phyloP scores from a whole-genome alignment of 2,113 vertebrate genomes.

The Dasypus novemcinctus region DNA sequence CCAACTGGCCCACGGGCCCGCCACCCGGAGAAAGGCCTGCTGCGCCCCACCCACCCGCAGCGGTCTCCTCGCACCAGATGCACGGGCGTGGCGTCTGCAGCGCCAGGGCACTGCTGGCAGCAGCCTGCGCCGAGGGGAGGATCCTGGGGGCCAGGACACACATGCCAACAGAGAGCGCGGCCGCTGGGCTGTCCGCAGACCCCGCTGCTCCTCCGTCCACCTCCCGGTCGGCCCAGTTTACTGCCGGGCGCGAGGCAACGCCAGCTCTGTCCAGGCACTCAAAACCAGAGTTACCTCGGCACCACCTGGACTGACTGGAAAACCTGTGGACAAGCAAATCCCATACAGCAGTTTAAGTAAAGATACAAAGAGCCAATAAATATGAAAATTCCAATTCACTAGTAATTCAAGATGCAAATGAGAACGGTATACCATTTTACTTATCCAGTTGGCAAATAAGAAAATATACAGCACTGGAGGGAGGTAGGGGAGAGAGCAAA shows the following conservation, averaged over 20 bases:
- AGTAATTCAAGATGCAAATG: not conserved
- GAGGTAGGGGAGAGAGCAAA: not conserved
- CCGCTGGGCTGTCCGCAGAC: not conserved
- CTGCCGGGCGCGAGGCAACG: not conserved
- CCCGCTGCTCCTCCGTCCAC: not conserved
- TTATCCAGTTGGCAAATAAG: not conserved
- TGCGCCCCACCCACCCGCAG: not conserved
- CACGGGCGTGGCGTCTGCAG: not conserved
- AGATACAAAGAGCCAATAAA: not conserved
- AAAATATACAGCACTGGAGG: not conserved
- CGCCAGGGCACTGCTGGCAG: not conserved
- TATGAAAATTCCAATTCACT: not conserved
- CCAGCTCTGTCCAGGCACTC: not conserved
- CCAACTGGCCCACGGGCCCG: slow-evolving; percentile 50
- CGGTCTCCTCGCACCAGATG: not conserved
- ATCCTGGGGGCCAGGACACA: slow-evolving; percentile 2
- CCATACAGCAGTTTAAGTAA: not conserved
- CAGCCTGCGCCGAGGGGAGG: not conserved
- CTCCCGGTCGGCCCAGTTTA: not conserved
- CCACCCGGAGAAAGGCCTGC: not conserved
- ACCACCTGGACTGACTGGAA: not conserved
- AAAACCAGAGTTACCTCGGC: not conserved
- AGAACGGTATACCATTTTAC: not conserved
- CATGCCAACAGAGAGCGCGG: not conserved
- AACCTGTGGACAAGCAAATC: not conserved